Percentiles rank a stretch among this genome's conserved stretches.
Conservation (phyloP, 1,140 invertebrate species). For the Heliconius melpomene region DNA sequence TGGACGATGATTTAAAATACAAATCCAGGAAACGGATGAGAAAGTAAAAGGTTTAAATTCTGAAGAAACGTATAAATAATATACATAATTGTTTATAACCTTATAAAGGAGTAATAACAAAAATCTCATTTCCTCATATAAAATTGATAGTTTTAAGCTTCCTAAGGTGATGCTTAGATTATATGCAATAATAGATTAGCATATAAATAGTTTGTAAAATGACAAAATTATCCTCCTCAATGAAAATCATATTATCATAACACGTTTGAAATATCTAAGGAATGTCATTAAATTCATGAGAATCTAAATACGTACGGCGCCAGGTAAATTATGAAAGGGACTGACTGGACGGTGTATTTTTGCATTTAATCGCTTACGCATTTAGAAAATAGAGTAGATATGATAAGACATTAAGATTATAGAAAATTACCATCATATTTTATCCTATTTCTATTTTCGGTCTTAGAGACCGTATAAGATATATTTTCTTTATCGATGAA, state of each 20-base stretch:
- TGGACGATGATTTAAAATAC: conserved; percentile 26
- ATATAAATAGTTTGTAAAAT: conserved; percentile 26
- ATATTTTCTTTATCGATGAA: not conserved
- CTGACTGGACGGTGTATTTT: conserved; percentile 35
- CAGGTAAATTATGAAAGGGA: conserved; percentile 32
- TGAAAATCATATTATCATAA: conserved; percentile 31
- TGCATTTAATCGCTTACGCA: conserved; percentile 18
- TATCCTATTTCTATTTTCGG: not conserved
- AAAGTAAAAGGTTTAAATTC: conserved; percentile 1
- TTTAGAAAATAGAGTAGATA: conserved; percentile 4
- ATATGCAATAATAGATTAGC: conserved; percentile 22
- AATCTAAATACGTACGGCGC: conserved; percentile 33
- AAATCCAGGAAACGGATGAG: conserved; percentile 26
- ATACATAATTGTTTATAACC: not conserved
- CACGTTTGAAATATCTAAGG: conserved; percentile 37
- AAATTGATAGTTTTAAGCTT: not conserved
- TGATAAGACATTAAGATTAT: conserved; percentile 14
- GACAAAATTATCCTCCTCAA: conserved; percentile 25
- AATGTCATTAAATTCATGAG: conserved; percentile 41
- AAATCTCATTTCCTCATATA: conserved; percentile 11
- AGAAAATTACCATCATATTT: not conserved
- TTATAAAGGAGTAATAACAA: not conserved
- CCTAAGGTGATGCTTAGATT: not conserved
- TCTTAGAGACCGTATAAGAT: not conserved
- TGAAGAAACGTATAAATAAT: not conserved